Evolutionary conservation across 2,113 vertebrate genomes (phyloP).

Genomic region (Strix aluco): DNA sequence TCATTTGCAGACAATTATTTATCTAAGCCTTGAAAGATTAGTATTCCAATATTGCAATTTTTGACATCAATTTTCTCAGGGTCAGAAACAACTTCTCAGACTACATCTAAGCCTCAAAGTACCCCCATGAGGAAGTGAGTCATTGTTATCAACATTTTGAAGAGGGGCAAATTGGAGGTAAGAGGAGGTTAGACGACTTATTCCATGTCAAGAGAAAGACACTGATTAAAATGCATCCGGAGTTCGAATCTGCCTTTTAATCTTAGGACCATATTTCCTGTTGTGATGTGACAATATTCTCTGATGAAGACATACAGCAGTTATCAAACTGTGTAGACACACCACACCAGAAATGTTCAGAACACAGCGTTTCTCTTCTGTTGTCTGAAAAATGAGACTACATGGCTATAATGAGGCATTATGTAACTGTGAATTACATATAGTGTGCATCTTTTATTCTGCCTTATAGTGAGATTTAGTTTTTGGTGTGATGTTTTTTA

Average conservation of each 20-base stretch:
- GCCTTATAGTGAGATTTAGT: neutral
- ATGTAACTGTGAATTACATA: neutral
- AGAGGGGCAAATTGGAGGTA: slow-evolving; percentile 12
- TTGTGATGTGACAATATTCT: neutral
- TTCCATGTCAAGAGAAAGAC: neutral
- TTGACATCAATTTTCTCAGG: slow-evolving; percentile 44
- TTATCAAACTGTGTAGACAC: neutral
- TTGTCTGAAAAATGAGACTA: slow-evolving; percentile 3
- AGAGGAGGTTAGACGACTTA: neutral
- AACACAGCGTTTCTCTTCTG: neutral
- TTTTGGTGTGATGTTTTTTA: neutral
- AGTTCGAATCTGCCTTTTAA: neutral
- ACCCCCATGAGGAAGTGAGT: slow-evolving; percentile 19
- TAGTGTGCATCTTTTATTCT: neutral
- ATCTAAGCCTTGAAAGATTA: slow-evolving; percentile 8
- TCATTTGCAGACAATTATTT: slow-evolving; percentile 42
- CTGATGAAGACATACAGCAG: neutral
- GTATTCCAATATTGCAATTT: slow-evolving; percentile 38
- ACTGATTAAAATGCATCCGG: neutral
- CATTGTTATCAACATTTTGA: neutral
- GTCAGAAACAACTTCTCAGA: slow-evolving; percentile 41
- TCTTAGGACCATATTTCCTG: neutral
- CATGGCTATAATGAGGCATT: neutral
- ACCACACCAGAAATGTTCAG: neutral
- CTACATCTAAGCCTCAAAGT: slow-evolving; percentile 7